Evolutionary conservation across 2,113 vertebrate genomes (phyloP).

Genomic region (Corvus hawaiiensis): DNA sequence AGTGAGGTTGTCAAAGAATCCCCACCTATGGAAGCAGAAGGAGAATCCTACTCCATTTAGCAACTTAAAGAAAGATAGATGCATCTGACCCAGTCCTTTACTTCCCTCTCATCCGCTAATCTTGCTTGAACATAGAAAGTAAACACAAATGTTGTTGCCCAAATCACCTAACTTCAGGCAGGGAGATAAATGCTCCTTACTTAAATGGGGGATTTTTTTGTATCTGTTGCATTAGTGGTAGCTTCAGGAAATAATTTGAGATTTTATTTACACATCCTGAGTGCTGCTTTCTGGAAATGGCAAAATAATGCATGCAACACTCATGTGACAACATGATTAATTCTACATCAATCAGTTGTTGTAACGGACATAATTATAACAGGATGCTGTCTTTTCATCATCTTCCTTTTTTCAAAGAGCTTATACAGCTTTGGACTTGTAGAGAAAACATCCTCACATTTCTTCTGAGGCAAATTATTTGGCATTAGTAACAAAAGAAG

Average conservation of each 20-base stretch:
- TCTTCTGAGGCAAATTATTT: background rate
- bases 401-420: background rate
- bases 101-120: background rate
- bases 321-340: background rate
- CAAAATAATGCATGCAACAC: background rate
- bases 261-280: background rate
- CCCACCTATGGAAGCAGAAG: background rate
- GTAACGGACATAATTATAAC: background rate
- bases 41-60: background rate
- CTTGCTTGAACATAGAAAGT: background rate
- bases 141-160: background rate
- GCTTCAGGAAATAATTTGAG: background rate
- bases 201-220: background rate
- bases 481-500: background rate
- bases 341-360: background rate
- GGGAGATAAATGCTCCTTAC: background rate
- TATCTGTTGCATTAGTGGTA: background rate
- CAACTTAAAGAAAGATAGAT: background rate
- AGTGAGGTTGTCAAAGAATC: background rate
- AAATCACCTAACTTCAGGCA: background rate
- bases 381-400: background rate
- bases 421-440: background rate
- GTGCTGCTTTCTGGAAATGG: background rate
- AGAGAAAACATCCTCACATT: background rate
- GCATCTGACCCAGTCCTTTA: background rate